Conservation (phyloP, 2,797 vertebrate genomes). For the Tokudaia muenninki region DNA sequence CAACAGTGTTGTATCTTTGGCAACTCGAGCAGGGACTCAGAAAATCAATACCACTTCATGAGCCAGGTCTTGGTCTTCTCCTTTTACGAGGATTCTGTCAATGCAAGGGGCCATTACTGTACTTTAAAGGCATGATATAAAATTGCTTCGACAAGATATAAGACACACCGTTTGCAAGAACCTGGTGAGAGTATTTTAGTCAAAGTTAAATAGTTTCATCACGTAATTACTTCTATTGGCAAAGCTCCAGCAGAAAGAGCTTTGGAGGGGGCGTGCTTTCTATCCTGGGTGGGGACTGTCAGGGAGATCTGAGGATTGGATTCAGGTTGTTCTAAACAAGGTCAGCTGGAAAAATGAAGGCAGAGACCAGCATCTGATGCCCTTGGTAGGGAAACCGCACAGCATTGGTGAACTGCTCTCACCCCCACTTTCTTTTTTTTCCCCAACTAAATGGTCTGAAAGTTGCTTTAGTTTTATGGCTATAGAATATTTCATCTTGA, state of each 20-base stretch:
- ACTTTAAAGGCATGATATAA: constrained; percentile 92
- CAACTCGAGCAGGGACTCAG: constrained; percentile 89
- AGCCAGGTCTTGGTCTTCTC: constrained; percentile 90
- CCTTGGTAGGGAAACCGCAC: constrained; percentile 80
- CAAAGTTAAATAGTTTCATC: constrained; percentile 92
- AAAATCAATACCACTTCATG: constrained; percentile 93
- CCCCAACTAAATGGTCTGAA: constrained; percentile 83
- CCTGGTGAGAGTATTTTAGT: constrained; percentile 92
- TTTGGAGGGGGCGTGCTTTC: constrained; percentile 81
- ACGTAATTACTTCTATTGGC: constrained; percentile 91
- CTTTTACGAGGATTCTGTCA: constrained; percentile 92
- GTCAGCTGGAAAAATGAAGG: constrained; percentile 85
- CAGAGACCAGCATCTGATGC: constrained; percentile 80
- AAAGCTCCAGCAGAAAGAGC: constrained; percentile 88
- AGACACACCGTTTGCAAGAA: constrained; percentile 91
- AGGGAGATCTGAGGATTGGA: constrained; percentile 80
- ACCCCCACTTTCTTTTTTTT: neutral
- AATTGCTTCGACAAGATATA: constrained; percentile 92
- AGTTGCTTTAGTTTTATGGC: constrained; percentile 86
- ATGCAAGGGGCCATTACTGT: constrained; percentile 92
- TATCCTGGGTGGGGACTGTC: constrained; percentile 77
- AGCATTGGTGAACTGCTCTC: constrained; percentile 74
- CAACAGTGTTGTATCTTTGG: constrained; percentile 90
- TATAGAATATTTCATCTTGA: constrained; percentile 86
- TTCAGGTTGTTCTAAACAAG: constrained; percentile 86